Base-by-base conservation (phyloP, 2,888 invertebrate species). In the Heliconius hortense region DNA sequence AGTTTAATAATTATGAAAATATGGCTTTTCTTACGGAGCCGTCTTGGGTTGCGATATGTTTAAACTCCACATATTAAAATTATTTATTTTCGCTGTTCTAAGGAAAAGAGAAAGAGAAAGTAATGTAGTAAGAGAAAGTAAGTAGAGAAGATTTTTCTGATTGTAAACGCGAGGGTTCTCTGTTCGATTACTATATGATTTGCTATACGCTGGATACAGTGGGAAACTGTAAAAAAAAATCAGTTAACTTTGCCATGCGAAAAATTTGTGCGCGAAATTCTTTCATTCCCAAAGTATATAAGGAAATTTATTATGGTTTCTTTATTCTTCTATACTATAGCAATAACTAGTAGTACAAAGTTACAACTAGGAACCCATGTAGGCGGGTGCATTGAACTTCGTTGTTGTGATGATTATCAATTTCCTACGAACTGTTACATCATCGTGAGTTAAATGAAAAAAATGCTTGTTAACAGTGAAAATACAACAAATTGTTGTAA, bases 401-500 rank as follows among this genome's bases (percentile, higher is more conserved):
- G 59, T 75, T 75, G 75, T 75, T 75, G 60, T 75, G 75, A 75
- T 75, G 75, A 75, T 75, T 21, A 72, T 72, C 75, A 72, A 72
- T 48, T 72, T 72, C n/a, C 66, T 72, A 31, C 39, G 75, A 75
- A 72, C 13, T 35, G 75, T 75, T 68, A 62, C 67, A 75, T 75
- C 75, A 75, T 31, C 56, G 48, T 75, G 75, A 75, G 75, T 75
- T 75, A 39, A 39, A 71, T 60, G 39, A 60, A 71, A 71, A 66
- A 71, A 60, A 39, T 59, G 71, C 60, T 60, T 71, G 71, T 35
- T 71, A 71, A 60, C 26, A 63, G 31, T 72, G 43, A 72, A 63
- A 69, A 69, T 66, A 66, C 66, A 66, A 66, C 24, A 66, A 66
- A 66, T 24, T 66, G 24, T 24, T 18, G 39, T 66, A 43, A 24